These are phyloP conservation scores for Holacanthella duospinosa DNA, from an alignment of 2,888 invertebrate species.

Conservation along the genomic window DNA sequence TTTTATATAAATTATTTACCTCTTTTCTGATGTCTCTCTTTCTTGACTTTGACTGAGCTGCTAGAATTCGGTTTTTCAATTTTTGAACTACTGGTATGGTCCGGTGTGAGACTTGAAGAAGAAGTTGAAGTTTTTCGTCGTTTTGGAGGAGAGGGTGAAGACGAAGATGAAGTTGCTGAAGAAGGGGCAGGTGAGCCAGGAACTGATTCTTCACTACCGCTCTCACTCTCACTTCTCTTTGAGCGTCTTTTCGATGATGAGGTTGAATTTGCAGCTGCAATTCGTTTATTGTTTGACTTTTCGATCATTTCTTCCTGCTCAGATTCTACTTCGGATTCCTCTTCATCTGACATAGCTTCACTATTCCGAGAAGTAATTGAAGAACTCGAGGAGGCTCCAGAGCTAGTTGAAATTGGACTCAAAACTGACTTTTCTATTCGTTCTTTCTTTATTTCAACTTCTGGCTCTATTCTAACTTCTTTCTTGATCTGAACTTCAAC, in stretches of 20 bases:
- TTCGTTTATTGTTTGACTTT: neutral
- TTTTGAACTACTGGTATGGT: neutral
- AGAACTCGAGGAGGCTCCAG: conserved; percentile 10
- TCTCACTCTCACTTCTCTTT: neutral
- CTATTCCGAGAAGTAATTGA: conserved; percentile 7
- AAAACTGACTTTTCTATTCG: neutral
- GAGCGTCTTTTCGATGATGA: conserved; percentile 17
- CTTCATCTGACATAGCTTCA: neutral
- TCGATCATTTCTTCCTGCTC: neutral
- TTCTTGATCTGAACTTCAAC: neutral
- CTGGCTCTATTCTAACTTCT: neutral
- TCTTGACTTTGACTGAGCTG: conserved; percentile 1
- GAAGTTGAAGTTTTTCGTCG: conserved; percentile 12
- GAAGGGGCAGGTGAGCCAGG: conserved; percentile 15
- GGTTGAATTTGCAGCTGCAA: conserved; percentile 9
- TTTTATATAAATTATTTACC: too few relatives aligned
- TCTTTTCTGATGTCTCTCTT: neutral
- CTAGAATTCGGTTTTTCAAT: neutral
- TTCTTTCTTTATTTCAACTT: neutral
- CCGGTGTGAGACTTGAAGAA: conserved; percentile 14
- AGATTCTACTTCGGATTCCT: conserved; percentile 12
- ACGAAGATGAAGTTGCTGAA: conserved; percentile 24
- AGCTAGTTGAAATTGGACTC: neutral
- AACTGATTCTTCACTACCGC: conserved; percentile 9
- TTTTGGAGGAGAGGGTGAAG: conserved; percentile 10